Evolutionary conservation across 2,797 vertebrate species (phyloP).

Genomic region (Spondyliosoma cantharus): DNA sequence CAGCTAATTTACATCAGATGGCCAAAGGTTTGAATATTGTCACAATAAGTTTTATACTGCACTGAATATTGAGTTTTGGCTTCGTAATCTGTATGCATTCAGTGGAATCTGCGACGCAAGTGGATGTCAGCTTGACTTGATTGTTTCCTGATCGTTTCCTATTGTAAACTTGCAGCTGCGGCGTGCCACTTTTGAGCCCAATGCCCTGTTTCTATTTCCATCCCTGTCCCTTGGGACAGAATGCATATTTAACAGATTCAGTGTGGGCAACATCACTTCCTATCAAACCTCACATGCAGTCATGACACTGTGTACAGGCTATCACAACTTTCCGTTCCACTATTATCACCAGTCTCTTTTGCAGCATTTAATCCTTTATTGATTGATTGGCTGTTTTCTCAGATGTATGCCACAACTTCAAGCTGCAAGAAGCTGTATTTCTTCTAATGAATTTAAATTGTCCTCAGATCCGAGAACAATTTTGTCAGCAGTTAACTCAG

Average conservation of each 20-base stretch:
- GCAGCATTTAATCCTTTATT: neutral
- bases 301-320: no score
- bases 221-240: no score
- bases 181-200: no score
- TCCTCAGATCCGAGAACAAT: neutral
- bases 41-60: neutral
- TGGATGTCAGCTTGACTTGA: no score
- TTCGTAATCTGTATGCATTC: neutral
- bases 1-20: conserved; percentile 86
- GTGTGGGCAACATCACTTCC: no score
- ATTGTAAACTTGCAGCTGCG: no score
- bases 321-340: no score
- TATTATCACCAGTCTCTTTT: neutral
- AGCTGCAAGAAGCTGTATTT: neutral
- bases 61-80: neutral
- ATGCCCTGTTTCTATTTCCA: no score
- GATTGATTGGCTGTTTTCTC: neutral
- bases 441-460: neutral
- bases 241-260: no score
- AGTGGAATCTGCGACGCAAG: neutral
- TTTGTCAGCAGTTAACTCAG: neutral
- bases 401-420: neutral
- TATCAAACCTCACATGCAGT: no score
- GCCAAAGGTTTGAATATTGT: conserved; percentile 83
- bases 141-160: neutral